Conservation (phyloP, 2,113 vertebrate species). For the Channa argus region DNA sequence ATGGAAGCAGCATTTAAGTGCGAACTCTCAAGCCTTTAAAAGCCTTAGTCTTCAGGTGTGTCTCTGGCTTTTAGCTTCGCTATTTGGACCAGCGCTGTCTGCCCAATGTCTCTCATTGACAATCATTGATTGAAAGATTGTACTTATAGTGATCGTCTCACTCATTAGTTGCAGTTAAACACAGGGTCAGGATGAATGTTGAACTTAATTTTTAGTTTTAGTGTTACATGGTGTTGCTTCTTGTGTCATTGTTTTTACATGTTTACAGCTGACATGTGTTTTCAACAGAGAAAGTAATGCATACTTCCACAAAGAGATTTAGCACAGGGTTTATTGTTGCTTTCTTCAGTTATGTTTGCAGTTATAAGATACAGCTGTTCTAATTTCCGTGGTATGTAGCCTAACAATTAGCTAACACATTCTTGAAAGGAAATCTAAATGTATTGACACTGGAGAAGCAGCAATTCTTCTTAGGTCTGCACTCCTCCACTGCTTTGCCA, state of each 20-base stretch:
- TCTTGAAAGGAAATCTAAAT: constrained; percentile 1
- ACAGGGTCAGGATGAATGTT: background rate
- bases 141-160: background rate
- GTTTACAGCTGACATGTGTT: background rate
- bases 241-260: background rate
- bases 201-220: background rate
- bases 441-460: background rate
- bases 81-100: too few species aligned
- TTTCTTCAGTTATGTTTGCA: background rate
- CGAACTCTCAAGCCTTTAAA: too few species aligned
- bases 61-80: too few species aligned
- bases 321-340: background rate
- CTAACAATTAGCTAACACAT: background rate
- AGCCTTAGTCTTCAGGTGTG: too few species aligned
- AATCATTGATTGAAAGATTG: too few species aligned
- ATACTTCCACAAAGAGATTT: too few species aligned
- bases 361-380: background rate
- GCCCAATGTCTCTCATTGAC: too few species aligned
- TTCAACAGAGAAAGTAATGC: background rate
- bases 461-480: background rate
- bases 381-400: constrained; percentile 13
- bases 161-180: background rate
- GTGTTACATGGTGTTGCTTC: too few species aligned
- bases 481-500: background rate
- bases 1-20: too few species aligned